These are phyloP conservation scores for Aplochiton taeniatus DNA, from an alignment of 2,797 vertebrate species.

Conservation along the genomic window DNA sequence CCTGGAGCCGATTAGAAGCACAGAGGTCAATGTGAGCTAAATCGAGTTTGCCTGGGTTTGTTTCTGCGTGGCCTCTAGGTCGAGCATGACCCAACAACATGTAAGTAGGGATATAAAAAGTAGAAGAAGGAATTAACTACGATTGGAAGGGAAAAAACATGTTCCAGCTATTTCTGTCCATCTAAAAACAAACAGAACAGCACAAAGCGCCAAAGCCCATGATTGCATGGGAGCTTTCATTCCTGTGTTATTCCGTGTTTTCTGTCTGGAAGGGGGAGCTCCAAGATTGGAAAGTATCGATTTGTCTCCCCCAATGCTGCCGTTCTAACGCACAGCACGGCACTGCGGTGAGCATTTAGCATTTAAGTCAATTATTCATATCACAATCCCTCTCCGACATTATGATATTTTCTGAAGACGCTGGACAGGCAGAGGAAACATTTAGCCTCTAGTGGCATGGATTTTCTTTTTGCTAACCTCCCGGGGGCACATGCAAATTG, in stretches of 20 bases:
- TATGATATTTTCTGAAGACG: too few species aligned
- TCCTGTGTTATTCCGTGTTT: constrained; percentile 25
- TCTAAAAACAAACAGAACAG: constrained; percentile 17
- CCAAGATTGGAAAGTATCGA: constrained; percentile 37
- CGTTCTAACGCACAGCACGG: too few species aligned
- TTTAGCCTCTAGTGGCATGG: too few species aligned
- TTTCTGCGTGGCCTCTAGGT: constrained; percentile 35
- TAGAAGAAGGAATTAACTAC: constrained; percentile 36
- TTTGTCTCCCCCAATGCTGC: constrained; percentile 43
- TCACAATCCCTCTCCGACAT: too few species aligned
- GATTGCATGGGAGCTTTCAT: constrained; percentile 28
- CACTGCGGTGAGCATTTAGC: too few species aligned
- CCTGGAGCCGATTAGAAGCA: constrained; percentile 58
- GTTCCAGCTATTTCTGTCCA: not conserved
- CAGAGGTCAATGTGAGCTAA: constrained; percentile 64
- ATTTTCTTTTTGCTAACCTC: too few species aligned
- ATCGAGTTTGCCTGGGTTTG: constrained; percentile 61
- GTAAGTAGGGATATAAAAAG: constrained; percentile 41
- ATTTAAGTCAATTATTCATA: too few species aligned
- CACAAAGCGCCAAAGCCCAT: constrained; percentile 25
- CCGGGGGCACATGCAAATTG: too few species aligned
- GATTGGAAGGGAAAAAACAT: not conserved
- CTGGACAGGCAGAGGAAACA: too few species aligned
- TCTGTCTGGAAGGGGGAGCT: constrained; percentile 23
- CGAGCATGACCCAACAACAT: constrained; percentile 39